Evolutionary conservation across 2,888 invertebrate genomes (phyloP).

Genomic region (Nasonovia ribisnigri): DNA sequence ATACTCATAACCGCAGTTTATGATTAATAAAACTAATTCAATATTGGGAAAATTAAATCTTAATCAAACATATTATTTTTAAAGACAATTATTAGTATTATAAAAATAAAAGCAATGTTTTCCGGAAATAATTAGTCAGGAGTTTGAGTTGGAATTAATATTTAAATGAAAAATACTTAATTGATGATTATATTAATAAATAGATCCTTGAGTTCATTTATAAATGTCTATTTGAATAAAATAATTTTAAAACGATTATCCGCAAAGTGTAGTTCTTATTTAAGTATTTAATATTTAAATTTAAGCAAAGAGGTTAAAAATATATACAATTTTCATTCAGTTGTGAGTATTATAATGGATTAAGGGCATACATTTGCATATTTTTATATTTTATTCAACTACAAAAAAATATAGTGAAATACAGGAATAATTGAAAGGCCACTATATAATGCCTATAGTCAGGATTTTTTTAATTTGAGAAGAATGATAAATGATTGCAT

Average conservation of each 20-base stretch:
- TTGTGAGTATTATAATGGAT: conserved; percentile 7
- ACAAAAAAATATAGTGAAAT: background rate
- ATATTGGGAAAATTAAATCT: background rate
- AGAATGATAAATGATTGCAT: background rate
- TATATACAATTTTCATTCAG: background rate
- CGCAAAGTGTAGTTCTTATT: background rate
- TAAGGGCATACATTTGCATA: conserved; percentile 38
- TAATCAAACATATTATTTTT: background rate
- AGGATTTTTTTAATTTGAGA: background rate
- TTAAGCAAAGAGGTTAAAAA: background rate
- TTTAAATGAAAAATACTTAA: background rate
- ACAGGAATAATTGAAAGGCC: background rate
- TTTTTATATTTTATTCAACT: conserved; percentile 12
- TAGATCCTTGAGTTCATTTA: background rate
- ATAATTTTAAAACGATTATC: conserved; percentile 3
- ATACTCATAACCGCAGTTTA: background rate
- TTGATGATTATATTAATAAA: background rate
- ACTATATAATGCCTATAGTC: too few relatives aligned
- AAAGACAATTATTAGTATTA: background rate
- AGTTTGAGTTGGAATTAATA: background rate
- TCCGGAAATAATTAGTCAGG: background rate
- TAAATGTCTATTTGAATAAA: conserved; percentile 9
- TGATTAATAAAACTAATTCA: background rate
- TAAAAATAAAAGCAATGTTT: background rate
- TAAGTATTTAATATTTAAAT: conserved; percentile 14